These are phyloP conservation scores for Clarias laeviceps DNA, from an alignment of 2,797 vertebrate species.

Conservation along the genomic window DNA sequence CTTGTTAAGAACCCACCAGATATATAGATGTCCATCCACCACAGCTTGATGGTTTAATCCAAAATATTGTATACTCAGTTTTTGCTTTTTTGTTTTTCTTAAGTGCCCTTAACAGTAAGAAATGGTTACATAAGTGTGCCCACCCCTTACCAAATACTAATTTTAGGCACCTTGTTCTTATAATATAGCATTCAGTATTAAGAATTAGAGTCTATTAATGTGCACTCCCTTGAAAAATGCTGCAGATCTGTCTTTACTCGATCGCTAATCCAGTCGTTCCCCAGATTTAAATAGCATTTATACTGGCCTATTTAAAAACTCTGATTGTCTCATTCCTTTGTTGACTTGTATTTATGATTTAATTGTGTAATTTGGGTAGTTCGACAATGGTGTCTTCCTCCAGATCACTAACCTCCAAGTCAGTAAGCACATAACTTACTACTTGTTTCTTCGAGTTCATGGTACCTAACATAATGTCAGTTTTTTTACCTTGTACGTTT, in stretches of 20 bases:
- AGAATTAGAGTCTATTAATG: too few species aligned
- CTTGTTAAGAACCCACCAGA: background rate
- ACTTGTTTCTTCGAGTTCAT: too few species aligned
- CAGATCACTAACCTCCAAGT: too few species aligned
- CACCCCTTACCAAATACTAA: background rate
- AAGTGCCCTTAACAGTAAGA: background rate
- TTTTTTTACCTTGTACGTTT: too few species aligned
- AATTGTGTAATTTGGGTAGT: background rate
- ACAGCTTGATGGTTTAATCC: background rate
- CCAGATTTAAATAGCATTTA: background rate
- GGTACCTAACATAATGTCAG: too few species aligned
- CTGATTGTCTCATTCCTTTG: background rate
- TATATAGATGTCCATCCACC: background rate
- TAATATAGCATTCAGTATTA: too few species aligned
- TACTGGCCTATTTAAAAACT: background rate
- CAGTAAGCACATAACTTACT: too few species aligned
- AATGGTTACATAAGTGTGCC: background rate
- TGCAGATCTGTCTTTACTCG: too few species aligned
- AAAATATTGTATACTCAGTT: background rate
- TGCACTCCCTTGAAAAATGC: too few species aligned
- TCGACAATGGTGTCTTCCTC: too few species aligned
- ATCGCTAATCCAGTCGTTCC: background rate
- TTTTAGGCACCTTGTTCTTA: background rate
- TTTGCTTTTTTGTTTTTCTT: background rate
- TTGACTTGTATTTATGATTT: background rate